phyloP scores from a whole-genome alignment of 2,888 invertebrate genomes.

The Adelphocoris suturalis region DNA sequence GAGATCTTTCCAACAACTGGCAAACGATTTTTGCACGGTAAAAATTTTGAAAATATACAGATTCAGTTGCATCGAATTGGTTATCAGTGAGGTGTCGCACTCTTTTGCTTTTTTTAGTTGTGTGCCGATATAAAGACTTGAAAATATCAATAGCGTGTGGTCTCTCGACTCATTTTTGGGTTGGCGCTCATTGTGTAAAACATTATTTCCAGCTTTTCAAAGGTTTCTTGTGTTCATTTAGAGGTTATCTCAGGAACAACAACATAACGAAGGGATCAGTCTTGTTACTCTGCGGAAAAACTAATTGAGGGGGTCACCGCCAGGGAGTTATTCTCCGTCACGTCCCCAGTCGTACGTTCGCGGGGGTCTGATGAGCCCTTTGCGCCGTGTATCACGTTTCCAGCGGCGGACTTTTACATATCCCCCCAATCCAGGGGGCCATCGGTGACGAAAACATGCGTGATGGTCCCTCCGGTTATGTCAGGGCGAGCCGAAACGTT shows the following conservation, averaged over 20 bases:
- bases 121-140: too few relatives aligned
- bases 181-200: too few relatives aligned
- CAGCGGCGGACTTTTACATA: background rate
- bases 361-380: slow-evolving; percentile 2
- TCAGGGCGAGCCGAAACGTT: background rate
- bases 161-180: too few relatives aligned
- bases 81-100: too few relatives aligned
- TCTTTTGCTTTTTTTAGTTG: too few relatives aligned
- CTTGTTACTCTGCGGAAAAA: background rate
- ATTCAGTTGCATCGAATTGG: too few relatives aligned
- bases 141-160: too few relatives aligned
- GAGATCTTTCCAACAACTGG: too few relatives aligned
- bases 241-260: background rate
- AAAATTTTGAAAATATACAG: too few relatives aligned
- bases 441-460: slow-evolving; percentile 30
- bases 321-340: background rate
- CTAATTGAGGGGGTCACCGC: background rate
- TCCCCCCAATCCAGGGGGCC: background rate
- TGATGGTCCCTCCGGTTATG: background rate
- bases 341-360: background rate
- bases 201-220: too few relatives aligned
- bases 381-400: slow-evolving; percentile 16
- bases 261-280: background rate
- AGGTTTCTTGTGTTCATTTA: too few relatives aligned
- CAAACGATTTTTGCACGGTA: too few relatives aligned